These are phyloP conservation scores for Venturia canescens DNA, from an alignment of 1,140 invertebrate genomes.

Conservation along the genomic window DNA sequence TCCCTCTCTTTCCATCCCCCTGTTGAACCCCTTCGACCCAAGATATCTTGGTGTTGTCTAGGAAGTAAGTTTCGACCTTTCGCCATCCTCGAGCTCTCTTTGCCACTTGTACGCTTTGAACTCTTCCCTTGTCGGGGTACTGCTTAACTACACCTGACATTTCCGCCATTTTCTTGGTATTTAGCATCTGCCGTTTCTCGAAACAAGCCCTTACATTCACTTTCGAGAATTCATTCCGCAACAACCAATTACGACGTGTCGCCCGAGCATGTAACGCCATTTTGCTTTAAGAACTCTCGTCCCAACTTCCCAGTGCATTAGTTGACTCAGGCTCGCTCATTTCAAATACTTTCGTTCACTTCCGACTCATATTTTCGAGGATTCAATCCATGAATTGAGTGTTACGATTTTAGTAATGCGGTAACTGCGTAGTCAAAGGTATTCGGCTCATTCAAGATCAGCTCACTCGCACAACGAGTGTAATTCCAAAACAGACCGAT, in stretches of 20 bases:
- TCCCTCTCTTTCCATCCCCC: neutral
- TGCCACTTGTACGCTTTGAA: neutral
- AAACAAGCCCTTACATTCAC: neutral
- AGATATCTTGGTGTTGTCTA: constrained; percentile 63
- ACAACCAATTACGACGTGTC: constrained; percentile 5
- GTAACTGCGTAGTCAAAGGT: no score
- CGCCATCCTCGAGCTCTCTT: constrained; percentile 15
- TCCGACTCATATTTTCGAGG: no score
- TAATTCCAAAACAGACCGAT: no score
- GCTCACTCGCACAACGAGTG: no score
- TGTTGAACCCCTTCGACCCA: constrained; percentile 20
- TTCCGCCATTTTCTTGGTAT: constrained; percentile 23
- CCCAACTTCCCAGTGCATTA: no score
- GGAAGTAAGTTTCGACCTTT: constrained; percentile 51
- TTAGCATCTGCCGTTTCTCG: constrained; percentile 20
- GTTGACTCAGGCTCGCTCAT: no score
- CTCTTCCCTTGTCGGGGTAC: neutral
- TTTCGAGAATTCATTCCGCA: neutral
- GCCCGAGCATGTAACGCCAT: neutral
- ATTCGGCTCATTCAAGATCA: no score
- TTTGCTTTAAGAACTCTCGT: constrained; percentile 4
- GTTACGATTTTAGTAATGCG: no score
- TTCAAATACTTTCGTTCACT: no score
- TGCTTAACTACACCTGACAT: constrained; percentile 55
- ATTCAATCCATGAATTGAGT: no score